phyloP scores from a whole-genome alignment of 2,888 invertebrate species.

The Villa cingulata region DNA sequence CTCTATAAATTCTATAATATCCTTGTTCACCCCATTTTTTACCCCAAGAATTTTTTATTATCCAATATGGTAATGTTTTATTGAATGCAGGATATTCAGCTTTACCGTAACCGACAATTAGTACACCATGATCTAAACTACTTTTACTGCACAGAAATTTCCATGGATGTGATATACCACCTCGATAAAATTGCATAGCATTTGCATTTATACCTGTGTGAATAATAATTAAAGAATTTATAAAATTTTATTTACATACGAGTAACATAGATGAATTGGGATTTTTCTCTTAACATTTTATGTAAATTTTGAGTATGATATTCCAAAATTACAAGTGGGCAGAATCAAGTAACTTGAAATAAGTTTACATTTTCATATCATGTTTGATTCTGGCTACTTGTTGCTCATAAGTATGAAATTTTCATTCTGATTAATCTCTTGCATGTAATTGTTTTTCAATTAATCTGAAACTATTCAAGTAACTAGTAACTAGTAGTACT shows the following conservation, averaged over 20 bases:
- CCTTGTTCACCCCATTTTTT: constrained; percentile 84
- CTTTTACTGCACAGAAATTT: constrained; percentile 62
- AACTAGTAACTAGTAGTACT: constrained; percentile 14
- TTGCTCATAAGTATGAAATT: too few relatives aligned
- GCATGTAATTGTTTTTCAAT: neutral
- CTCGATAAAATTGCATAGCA: constrained; percentile 93
- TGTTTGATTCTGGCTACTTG: too few relatives aligned
- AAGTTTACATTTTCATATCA: too few relatives aligned
- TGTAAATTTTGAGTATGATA: too few relatives aligned
- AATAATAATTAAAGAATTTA: neutral
- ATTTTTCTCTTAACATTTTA: too few relatives aligned
- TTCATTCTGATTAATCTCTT: too few relatives aligned
- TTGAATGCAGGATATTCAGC: constrained; percentile 67
- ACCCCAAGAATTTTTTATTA: constrained; percentile 93
- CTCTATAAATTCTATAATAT: constrained; percentile 86
- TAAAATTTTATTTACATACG: too few relatives aligned
- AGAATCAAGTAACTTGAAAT: too few relatives aligned
- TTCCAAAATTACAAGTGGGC: too few relatives aligned
- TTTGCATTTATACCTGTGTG: constrained; percentile 70
- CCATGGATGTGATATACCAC: constrained; percentile 88
- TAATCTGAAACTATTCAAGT: neutral
- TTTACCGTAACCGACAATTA: constrained; percentile 84
- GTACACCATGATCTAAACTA: constrained; percentile 84
- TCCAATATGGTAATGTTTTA: constrained; percentile 77
- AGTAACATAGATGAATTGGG: too few relatives aligned